Evolutionary conservation across 2,113 vertebrate species (phyloP), one percentile per base, ranked within the genome.

Genomic region (Ictidomys tridecemlineatus): DNA sequence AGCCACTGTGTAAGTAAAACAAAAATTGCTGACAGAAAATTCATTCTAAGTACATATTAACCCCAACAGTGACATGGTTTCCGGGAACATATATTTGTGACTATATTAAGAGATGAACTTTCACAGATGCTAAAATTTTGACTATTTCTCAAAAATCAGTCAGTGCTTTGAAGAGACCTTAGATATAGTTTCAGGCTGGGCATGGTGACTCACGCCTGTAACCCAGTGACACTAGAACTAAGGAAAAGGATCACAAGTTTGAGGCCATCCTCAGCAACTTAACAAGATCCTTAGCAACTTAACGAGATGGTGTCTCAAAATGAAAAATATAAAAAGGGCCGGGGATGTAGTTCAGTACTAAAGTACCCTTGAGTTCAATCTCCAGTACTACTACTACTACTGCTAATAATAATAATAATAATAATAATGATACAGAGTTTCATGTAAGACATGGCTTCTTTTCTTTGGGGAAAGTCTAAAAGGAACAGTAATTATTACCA

Each of bases 1-100:
- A 58, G 9, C 37, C 42, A 85, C 12, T 85, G 16, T 79, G 39
- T 67, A 93, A 83, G 48, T 73, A n/a, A 69, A 74, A 80, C 17
- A 77, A 94, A 96, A 89, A 82, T 5, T 87, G 32, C 89, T 79
- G 14, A 73, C 14, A 85, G 61, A 85, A 92, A 65, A 39, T 34
- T n/a, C 70, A 26, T n/a, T 80, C 37, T 51, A 63, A 42, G 28
- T 34, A 69, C 63, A 78, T 87, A 91, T 83, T 94, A 80, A 93
- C 34, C 61, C 63, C 22, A 26, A 32, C 26, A 70, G 28, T 83
- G 11, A 77, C 24, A 18, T 7, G 39, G 0, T 56, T 73, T 4
- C 32, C 82, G 26, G 42, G 69, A 91, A 45, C 39, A 12, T 53
- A 42, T 51, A 37, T 42, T 80, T 83, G 58, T 76, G 61, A 37